Percentiles rank a stretch among this genome's conserved stretches.
Conservation (phyloP, 1,140 invertebrate species). For the Leptinotarsa lineolata region DNA sequence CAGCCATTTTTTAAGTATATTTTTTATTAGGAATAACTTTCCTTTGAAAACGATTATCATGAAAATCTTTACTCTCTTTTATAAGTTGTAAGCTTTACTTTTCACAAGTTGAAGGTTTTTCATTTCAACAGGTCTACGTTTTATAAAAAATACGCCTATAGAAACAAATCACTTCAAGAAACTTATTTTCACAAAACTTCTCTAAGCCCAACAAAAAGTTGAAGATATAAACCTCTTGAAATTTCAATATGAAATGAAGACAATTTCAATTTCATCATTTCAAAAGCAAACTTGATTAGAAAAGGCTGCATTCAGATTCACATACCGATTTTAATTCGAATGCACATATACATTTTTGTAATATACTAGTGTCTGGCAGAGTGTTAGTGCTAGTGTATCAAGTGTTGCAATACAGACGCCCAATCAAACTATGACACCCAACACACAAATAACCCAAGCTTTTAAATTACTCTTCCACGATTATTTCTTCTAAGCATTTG, state of each 20-base stretch:
- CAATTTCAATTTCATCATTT: too few species aligned
- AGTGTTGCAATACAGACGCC: constrained; percentile 17
- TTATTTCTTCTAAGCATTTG: neutral
- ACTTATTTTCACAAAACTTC: too few species aligned
- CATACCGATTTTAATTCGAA: neutral
- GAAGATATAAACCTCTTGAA: neutral
- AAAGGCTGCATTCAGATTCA: neutral
- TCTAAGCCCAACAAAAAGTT: neutral
- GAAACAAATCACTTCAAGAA: too few species aligned
- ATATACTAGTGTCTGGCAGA: neutral
- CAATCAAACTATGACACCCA: constrained; percentile 21
- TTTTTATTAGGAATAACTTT: too few species aligned
- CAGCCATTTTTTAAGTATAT: too few species aligned
- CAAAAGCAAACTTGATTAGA: neutral
- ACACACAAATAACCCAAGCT: constrained; percentile 24
- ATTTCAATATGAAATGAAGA: neutral
- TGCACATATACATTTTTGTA: neutral
- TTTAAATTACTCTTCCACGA: neutral
- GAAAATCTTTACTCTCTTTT: too few species aligned
- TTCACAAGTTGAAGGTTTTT: too few species aligned
- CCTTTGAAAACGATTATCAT: too few species aligned
- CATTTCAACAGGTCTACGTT: too few species aligned
- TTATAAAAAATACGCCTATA: too few species aligned
- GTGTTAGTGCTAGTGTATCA: constrained; percentile 13
- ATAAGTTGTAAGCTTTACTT: too few species aligned